Base-by-base conservation (phyloP, 2,113 vertebrate species). In the Eidolon helvum region DNA sequence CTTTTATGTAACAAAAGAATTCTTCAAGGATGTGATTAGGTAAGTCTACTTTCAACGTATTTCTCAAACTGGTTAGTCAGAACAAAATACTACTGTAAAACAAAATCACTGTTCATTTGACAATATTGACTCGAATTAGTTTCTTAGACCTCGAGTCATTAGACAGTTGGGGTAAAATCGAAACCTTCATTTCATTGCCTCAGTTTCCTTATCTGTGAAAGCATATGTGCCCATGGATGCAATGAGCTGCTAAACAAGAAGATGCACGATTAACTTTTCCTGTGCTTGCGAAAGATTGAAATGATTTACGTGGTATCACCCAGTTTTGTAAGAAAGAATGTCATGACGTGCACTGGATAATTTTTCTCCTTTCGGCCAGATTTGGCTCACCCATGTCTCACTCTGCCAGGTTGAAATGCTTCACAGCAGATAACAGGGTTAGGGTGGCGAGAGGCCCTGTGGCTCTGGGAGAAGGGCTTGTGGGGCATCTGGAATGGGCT, bases 1-100 rank as follows among this genome's bases (percentile, higher is more conserved):
- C 10, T 10, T 72, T 95, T 92, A 16, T 77, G 19, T 75, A 68
- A 65, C 82, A 89, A 83, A 95, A 65, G 10, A 59, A 88, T 94
- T 94, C 22, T 77, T 95, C 35, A 77, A 66, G 40, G 38, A 66
- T 90, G 35, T 38, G 16, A 87, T 90, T 89, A 96, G 5, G 24
- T 65, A 94, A 95, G 53, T 4, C 57, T 72, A 48, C 35, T 33
- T 88, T 89, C 71, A 92, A 19, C 55, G 19, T 40, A 84, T 90
- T 85, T 96, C 79, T 93, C 83, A 83, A 96, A 77, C 22, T 22
- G 75, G 14, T 28, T 88, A 48, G 15, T 83, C 35, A 71, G 38
- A 86, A 87, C 40, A 78, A 94, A 85, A 40, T 35, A n/a, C 3
- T 93, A 6, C 35, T 59, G 0, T 57, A 38, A 16, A 22, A 45